These are phyloP conservation scores for Drusus annulatus DNA, from an alignment of 1,140 invertebrate genomes.

Conservation along the genomic window DNA sequence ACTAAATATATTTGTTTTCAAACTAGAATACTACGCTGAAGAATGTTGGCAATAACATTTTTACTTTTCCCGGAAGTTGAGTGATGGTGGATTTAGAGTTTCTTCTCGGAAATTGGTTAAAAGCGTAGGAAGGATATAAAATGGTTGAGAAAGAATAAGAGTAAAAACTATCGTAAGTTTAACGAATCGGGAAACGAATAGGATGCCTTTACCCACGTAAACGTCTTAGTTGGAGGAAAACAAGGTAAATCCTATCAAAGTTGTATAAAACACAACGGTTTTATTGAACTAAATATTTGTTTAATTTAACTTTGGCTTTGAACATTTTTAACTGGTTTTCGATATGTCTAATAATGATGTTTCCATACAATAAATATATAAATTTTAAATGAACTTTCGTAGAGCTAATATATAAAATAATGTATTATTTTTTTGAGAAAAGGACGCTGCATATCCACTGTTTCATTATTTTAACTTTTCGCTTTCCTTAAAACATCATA, in stretches of 20 bases:
- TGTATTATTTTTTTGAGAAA: too few relatives aligned
- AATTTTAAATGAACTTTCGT: too few relatives aligned
- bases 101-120: neutral
- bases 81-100: neutral
- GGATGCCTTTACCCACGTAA: neutral
- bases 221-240: neutral
- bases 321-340: too few relatives aligned
- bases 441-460: too few relatives aligned
- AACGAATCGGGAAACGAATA: neutral
- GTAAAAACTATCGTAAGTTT: neutral
- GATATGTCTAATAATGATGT: too few relatives aligned
- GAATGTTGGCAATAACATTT: neutral
- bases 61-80: neutral
- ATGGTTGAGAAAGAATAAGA: neutral
- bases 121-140: neutral
- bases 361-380: too few relatives aligned
- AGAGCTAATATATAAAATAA: too few relatives aligned
- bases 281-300: neutral
- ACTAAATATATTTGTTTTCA: neutral
- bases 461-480: too few relatives aligned
- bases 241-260: neutral
- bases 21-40: neutral
- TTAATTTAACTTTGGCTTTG: too few relatives aligned
- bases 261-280: neutral
- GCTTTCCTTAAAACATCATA: too few relatives aligned